These are phyloP conservation scores for Atta colombica DNA, from an alignment of 1,140 invertebrate species.

Conservation along the genomic window DNA sequence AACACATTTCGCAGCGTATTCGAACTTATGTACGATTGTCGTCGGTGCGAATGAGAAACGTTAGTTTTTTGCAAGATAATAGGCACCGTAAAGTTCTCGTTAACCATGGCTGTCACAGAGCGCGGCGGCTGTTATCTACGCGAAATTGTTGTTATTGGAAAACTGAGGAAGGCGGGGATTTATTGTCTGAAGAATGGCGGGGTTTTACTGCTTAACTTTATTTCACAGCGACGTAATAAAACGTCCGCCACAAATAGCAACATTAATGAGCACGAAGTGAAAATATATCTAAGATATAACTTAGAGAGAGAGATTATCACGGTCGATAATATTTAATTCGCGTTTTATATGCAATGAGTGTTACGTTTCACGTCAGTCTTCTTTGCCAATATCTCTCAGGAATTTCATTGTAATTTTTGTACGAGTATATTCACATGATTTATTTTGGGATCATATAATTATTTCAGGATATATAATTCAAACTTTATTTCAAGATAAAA, in stretches of 20 bases:
- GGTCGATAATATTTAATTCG: constrained; percentile 44
- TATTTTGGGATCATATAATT: neutral
- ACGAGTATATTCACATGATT: neutral
- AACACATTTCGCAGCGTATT: constrained; percentile 10
- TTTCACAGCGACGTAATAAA: constrained; percentile 54
- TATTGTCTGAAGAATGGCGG: constrained; percentile 50
- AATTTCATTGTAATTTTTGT: neutral
- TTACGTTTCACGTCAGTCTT: neutral
- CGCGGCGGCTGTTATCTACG: constrained; percentile 52
- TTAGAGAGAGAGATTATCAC: constrained; percentile 22
- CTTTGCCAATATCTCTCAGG: neutral
- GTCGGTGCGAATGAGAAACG: constrained; percentile 21
- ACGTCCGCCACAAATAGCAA: constrained; percentile 50
- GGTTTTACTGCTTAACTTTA: constrained; percentile 57
- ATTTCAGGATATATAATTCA: neutral
- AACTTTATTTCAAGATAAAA: neutral
- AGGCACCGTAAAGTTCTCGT: constrained; percentile 57
- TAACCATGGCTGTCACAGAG: constrained; percentile 43
- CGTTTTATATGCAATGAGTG: neutral
- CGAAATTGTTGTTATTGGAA: constrained; percentile 63
- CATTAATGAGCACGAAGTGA: constrained; percentile 51
- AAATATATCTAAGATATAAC: constrained; percentile 52
- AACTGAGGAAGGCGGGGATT: constrained; percentile 45
- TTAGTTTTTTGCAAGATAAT: constrained; percentile 51
- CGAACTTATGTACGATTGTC: constrained; percentile 21